Base-by-base conservation (phyloP, 1,140 invertebrate species). In the Stegodyphus mimosarum region DNA sequence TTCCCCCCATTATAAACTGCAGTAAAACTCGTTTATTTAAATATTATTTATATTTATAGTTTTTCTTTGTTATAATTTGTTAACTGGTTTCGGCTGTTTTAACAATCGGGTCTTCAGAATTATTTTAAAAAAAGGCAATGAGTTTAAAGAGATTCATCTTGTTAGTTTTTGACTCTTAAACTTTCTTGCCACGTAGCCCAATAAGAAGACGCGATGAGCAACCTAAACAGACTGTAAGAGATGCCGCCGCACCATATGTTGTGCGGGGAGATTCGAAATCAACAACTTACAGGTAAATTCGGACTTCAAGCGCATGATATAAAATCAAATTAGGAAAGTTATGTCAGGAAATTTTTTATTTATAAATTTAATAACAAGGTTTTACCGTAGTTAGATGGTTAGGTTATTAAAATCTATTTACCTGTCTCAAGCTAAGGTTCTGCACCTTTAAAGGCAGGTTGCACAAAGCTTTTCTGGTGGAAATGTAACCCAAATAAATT, bases 151-250 rank as follows among this genome's bases (percentile, higher is more conserved):
- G 33, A 55, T 55, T 7, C 17, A 15, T 7, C 53, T 64, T 76
- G 13, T 64, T 76, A 49, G 63, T 66, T 69, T 72, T 78, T 78
- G 83, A 85, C 74, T 71, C 48, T 18, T 17, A 52, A 70, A 81
- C 72, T 85, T 77, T 85, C 74, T 85, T 85, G 83, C 83, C 67
- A 85, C 75, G 55, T 86, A 86, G 83, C 74, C 83, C 83, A 33
- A 66, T 86, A 17, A 77, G 83, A 86, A 72, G 83, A 86, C 83
- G 75, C 74, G 83, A 86, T 78, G 83, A 86, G 55, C 74, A 77
- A 77, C 83, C 74, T 64, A 86, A 86, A 86, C 83, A 71, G 52
- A 51, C 70, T 51, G n/a, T 72, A 72, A 72, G 70, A 50, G 70
- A 72, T 13, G 17, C 73, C 76, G 83, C 83, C 83, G 48, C 83